Evolutionary conservation across 2,113 vertebrate species (phyloP).

Genomic region (Maccullochella peelii): DNA sequence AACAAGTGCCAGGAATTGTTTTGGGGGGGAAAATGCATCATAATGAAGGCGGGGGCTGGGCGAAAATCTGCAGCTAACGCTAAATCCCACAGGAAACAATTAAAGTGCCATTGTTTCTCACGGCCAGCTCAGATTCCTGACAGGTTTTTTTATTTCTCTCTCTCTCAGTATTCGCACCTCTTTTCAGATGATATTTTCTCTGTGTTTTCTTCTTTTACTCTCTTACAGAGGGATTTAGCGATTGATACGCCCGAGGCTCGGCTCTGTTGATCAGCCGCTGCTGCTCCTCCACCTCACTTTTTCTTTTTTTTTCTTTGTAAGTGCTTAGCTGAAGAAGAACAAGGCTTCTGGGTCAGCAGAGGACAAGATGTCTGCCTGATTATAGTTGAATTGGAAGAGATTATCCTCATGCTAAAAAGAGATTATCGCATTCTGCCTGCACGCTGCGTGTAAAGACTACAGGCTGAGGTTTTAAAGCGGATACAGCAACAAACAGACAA

Average conservation of each 20-base stretch:
- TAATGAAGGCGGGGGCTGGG: slow-evolving; percentile 67
- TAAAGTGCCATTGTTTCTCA: slow-evolving; percentile 68
- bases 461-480: slow-evolving; percentile 30
- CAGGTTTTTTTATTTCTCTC: background rate
- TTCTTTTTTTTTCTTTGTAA: background rate
- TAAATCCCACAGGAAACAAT: slow-evolving; percentile 82
- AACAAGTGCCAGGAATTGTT: slow-evolving; percentile 74
- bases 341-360: slow-evolving; percentile 56
- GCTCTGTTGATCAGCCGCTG: slow-evolving; percentile 41
- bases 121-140: slow-evolving; percentile 47
- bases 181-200: slow-evolving; percentile 38
- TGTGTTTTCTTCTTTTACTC: slow-evolving; percentile 11
- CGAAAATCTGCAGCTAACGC: slow-evolving; percentile 50
- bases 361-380: slow-evolving; percentile 67
- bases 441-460: slow-evolving; percentile 31
- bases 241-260: slow-evolving; percentile 46
- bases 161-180: slow-evolving; percentile 25
- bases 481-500: slow-evolving; percentile 49
- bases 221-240: slow-evolving; percentile 53
- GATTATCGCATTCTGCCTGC: slow-evolving; percentile 44
- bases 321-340: slow-evolving; percentile 12
- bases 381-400: slow-evolving; percentile 56
- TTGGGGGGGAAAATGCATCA: slow-evolving; percentile 45
- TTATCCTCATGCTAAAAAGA: slow-evolving; percentile 56
- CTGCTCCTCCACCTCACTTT: slow-evolving; percentile 31